Evolutionary conservation across 2,113 vertebrate species (phyloP).

Genomic region (Sapajus apella): DNA sequence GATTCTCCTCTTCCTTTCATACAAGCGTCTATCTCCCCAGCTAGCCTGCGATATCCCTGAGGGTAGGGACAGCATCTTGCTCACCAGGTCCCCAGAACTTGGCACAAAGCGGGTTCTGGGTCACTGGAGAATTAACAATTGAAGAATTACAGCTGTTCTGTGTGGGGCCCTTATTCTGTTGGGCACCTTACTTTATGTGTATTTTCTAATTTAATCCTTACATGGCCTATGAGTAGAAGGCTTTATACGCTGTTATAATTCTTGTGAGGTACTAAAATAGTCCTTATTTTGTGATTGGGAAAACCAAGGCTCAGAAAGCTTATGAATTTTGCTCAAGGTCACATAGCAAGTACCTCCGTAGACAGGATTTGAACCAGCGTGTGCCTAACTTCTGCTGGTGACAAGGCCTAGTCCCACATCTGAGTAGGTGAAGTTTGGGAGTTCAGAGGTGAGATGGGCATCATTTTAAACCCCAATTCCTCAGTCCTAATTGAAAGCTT

Average conservation of each 20-base stretch:
- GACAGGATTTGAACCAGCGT: background rate
- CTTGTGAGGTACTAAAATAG: background rate
- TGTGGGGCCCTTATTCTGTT: background rate
- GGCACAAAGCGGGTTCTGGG: background rate
- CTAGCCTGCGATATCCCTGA: background rate
- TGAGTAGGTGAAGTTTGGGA: background rate
- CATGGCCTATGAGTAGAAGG: rapidly evolving
- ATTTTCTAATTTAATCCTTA: background rate
- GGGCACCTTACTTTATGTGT: background rate
- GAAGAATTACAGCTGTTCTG: background rate
- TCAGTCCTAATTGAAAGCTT: background rate
- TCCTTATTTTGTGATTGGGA: background rate
- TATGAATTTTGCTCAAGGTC: rapidly evolving
- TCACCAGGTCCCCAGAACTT: background rate
- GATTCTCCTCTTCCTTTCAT: background rate
- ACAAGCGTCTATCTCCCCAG: rapidly evolving
- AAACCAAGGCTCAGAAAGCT: background rate
- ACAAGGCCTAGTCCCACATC: background rate
- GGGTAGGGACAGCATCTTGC: background rate
- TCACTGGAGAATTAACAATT: background rate
- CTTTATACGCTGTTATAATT: rapidly evolving
- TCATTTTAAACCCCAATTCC: background rate
- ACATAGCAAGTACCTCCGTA: background rate
- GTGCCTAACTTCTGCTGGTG: no score
- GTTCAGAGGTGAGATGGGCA: background rate